Conservation (phyloP, 1,140 invertebrate genomes). For the Phortica variegata region DNA sequence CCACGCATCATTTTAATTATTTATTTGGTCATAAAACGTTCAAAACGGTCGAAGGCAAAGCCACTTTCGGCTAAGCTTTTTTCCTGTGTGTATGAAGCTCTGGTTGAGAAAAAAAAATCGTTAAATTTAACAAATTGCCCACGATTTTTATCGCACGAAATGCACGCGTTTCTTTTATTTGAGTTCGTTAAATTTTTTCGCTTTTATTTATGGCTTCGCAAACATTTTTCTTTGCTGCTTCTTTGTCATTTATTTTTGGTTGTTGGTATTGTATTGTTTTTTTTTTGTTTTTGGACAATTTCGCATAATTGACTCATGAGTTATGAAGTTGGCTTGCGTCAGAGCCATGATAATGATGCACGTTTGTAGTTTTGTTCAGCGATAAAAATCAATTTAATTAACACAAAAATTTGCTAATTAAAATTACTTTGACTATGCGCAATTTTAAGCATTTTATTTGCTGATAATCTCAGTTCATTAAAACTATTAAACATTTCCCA, state of each 20-base stretch:
- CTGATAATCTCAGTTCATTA: too few species aligned
- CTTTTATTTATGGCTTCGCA: constrained; percentile 41
- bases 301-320: constrained; percentile 34
- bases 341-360: constrained; percentile 40
- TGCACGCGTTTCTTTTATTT: constrained; percentile 20
- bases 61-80: constrained; percentile 45
- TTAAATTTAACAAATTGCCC: constrained; percentile 55
- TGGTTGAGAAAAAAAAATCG: constrained; percentile 42
- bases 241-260: constrained; percentile 14
- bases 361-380: constrained; percentile 5
- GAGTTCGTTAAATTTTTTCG: constrained; percentile 8
- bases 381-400: constrained; percentile 27
- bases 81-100: background rate
- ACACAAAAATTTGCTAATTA: constrained; percentile 8
- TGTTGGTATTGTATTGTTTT: constrained; percentile 20
- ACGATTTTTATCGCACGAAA: constrained; percentile 42
- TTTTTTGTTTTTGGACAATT: constrained; percentile 14
- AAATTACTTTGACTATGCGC: too few species aligned
- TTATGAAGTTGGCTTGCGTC: constrained; percentile 22
- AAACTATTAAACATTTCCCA: too few species aligned
- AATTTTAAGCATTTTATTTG: too few species aligned
- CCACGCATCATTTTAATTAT: constrained; percentile 55
- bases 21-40: constrained; percentile 50
- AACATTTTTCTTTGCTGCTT: constrained; percentile 26
- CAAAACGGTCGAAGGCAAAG: constrained; percentile 22